Conservation (phyloP, 2,888 invertebrate species). For the Azorinus chamasolen region DNA sequence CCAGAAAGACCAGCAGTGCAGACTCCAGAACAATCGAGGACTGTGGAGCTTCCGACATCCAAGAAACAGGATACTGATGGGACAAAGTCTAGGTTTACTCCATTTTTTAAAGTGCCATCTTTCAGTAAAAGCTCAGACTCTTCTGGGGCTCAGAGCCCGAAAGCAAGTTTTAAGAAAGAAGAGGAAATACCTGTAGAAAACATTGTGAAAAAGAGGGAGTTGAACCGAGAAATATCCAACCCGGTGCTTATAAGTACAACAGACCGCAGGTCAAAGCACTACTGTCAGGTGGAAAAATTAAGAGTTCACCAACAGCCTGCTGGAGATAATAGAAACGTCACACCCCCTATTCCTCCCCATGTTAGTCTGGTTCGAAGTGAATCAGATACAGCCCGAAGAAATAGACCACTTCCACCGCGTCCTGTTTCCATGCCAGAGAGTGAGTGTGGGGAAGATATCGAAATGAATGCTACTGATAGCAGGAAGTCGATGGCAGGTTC, state of each 20-base stretch:
- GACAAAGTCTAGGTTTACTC: slow-evolving; percentile 49
- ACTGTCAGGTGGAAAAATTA: slow-evolving; percentile 61
- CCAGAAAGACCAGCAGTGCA: slow-evolving; percentile 30
- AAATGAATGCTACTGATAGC: slow-evolving; percentile 11
- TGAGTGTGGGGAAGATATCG: slow-evolving; percentile 46
- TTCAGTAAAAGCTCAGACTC: slow-evolving; percentile 34
- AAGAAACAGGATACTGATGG: slow-evolving; percentile 18
- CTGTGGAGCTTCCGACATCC: not conserved
- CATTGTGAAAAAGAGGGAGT: slow-evolving; percentile 73
- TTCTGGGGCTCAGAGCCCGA: slow-evolving; percentile 22
- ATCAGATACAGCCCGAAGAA: slow-evolving; percentile 47
- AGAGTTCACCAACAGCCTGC: slow-evolving; percentile 30
- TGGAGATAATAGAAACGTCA: not conserved
- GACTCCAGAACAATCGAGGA: not conserved
- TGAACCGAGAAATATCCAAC: slow-evolving; percentile 78
- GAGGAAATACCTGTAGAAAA: slow-evolving; percentile 31
- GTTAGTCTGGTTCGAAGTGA: slow-evolving; percentile 46
- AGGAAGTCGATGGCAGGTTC: slow-evolving; percentile 63
- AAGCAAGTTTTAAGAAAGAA: slow-evolving; percentile 22
- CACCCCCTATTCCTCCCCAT: slow-evolving; percentile 66
- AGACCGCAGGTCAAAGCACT: slow-evolving; percentile 77
- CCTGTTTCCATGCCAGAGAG: slow-evolving; percentile 69
- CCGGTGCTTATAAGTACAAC: slow-evolving; percentile 82
- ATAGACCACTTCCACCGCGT: slow-evolving; percentile 61
- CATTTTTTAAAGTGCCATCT: slow-evolving; percentile 53